These are phyloP conservation scores for Stenurella melanura DNA, from an alignment of 2,888 invertebrate species.

Conservation along the genomic window DNA sequence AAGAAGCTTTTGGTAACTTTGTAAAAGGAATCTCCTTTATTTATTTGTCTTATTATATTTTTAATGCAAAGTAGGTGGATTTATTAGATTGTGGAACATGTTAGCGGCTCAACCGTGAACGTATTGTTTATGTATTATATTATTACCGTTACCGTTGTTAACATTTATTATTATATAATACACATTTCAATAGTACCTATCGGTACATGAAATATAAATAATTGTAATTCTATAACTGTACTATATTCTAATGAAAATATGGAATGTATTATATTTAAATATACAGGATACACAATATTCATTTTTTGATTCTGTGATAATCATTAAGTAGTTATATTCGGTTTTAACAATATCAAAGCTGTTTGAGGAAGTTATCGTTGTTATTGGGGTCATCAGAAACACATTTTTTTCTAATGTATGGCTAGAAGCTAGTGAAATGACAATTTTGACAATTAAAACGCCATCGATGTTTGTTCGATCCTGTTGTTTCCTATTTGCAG, in stretches of 20 bases:
- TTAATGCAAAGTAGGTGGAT: slow-evolving; percentile 10
- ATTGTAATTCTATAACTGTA: not conserved
- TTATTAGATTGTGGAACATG: slow-evolving; percentile 26
- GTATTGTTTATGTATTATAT: slow-evolving; percentile 22
- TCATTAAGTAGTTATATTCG: too few relatives aligned
- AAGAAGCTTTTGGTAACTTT: too few relatives aligned
- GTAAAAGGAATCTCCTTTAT: not conserved
- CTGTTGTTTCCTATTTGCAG: too few relatives aligned
- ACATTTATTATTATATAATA: slow-evolving; percentile 6
- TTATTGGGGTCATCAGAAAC: too few relatives aligned
- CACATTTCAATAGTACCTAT: not conserved
- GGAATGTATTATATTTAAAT: not conserved
- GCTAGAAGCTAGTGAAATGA: too few relatives aligned
- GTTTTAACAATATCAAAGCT: too few relatives aligned
- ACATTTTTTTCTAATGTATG: too few relatives aligned
- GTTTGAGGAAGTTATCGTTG: too few relatives aligned
- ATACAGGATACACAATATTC: not conserved
- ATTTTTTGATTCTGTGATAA: too few relatives aligned
- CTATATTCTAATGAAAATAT: not conserved
- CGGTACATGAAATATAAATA: not conserved
- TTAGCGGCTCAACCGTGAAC: not conserved
- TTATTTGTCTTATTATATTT: not conserved
- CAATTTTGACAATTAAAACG: too few relatives aligned
- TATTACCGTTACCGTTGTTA: slow-evolving; percentile 3
- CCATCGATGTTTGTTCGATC: too few relatives aligned